Evolutionary conservation across 1,140 invertebrate genomes (phyloP).

Genomic region (Heterodera carotae): DNA sequence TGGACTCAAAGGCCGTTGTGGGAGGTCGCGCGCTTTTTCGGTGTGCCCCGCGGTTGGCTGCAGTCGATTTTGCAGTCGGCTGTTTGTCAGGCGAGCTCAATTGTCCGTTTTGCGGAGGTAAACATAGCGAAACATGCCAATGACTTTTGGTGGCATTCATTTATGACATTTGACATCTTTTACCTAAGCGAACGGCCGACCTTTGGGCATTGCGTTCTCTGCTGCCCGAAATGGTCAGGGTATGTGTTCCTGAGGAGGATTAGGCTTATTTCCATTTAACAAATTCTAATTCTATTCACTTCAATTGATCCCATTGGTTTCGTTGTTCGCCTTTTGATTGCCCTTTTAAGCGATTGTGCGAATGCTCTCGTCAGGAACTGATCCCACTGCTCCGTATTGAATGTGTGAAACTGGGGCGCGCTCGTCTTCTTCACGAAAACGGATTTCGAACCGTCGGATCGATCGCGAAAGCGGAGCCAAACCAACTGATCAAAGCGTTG

Average conservation of each 20-base stretch:
- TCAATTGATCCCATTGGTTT: no score
- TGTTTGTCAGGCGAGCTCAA: slow-evolving; percentile 33
- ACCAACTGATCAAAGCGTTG: slow-evolving; percentile 29
- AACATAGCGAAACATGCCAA: not conserved
- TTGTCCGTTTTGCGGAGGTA: slow-evolving; percentile 45
- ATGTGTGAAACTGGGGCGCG: slow-evolving; percentile 38
- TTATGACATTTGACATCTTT: no score
- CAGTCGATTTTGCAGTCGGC: slow-evolving; percentile 35
- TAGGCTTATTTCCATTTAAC: no score
- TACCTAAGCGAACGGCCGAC: slow-evolving; percentile 42
- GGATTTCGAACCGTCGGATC: slow-evolving; percentile 40
- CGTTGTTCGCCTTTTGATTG: slow-evolving; percentile 2
- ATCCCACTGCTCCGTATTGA: slow-evolving; percentile 41
- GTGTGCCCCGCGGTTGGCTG: slow-evolving; percentile 45
- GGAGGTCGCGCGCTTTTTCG: slow-evolving; percentile 39
- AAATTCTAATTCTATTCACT: no score
- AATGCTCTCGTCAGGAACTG: slow-evolving; percentile 33
- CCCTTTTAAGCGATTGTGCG: slow-evolving; percentile 17
- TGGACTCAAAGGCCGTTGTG: slow-evolving; percentile 39
- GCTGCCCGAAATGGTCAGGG: slow-evolving; percentile 41
- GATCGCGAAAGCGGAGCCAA: slow-evolving; percentile 35
- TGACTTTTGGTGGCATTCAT: slow-evolving; percentile 15
- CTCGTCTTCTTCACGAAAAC: slow-evolving; percentile 36
- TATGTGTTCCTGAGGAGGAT: no score
- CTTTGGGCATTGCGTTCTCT: slow-evolving; percentile 38